Conservation (phyloP, 2,113 vertebrate species). For the Meles meles region DNA sequence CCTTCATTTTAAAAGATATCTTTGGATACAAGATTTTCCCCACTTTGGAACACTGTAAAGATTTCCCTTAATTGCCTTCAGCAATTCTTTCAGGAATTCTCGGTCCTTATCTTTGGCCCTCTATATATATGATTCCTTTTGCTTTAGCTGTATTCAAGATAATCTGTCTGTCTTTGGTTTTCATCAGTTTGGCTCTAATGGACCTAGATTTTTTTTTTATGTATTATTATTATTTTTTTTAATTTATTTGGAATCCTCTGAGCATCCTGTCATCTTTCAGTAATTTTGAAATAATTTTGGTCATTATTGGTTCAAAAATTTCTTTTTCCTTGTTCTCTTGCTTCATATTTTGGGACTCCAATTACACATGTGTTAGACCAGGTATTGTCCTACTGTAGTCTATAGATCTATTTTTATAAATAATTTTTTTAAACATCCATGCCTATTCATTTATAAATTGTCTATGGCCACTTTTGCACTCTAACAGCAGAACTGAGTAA, state of each 20-base stretch:
- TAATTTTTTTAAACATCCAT: not conserved
- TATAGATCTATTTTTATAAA: not conserved
- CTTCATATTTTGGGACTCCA: not conserved
- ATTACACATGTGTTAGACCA: not conserved
- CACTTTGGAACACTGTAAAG: not conserved
- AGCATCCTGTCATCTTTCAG: not conserved
- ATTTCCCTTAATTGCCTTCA: not conserved
- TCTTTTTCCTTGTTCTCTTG: not conserved
- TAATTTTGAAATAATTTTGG: constrained; percentile 2
- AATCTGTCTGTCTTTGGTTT: not conserved
- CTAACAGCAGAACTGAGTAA: not conserved
- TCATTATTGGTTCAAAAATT: constrained; percentile 17
- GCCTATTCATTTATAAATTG: not conserved
- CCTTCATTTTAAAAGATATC: not conserved
- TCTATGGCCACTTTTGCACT: not conserved
- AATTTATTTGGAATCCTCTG: not conserved
- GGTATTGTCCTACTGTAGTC: not conserved
- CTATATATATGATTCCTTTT: not conserved
- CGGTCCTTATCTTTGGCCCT: not conserved
- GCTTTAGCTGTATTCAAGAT: not conserved
- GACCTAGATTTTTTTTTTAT: not conserved
- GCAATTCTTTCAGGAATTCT: not conserved
- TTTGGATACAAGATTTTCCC: not conserved
- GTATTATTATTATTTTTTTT: not conserved
- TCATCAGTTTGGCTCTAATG: not conserved